Percentiles rank a stretch among this genome's conserved stretches.
phyloP scores from a whole-genome alignment of 2,888 invertebrate species.

The Brachynemurus nebulosus region DNA sequence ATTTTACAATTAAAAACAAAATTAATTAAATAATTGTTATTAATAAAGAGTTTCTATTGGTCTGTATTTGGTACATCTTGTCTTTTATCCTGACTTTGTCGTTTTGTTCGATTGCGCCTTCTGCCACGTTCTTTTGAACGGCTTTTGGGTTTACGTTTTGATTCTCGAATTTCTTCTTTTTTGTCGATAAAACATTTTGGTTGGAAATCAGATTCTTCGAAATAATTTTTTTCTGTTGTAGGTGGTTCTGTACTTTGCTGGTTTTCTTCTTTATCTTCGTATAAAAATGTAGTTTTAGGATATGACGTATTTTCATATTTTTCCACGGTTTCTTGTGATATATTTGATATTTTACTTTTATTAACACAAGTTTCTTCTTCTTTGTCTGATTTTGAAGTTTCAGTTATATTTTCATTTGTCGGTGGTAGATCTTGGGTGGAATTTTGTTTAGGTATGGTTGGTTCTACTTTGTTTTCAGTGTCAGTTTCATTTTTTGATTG shows the following conservation, averaged over 20 bases:
- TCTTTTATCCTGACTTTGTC: no score
- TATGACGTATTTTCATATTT: neutral
- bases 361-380: neutral
- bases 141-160: neutral
- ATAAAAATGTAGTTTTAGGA: no score
- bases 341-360: neutral
- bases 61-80: neutral
- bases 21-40: neutral
- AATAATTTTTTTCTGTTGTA: no score
- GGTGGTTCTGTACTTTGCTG: no score
- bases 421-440: no score
- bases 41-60: neutral
- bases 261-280: no score
- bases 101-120: neutral
- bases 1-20: slow-evolving; percentile 6
- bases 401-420: neutral
- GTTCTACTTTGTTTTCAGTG: neutral
- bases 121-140: neutral
- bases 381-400: neutral
- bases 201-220: neutral
- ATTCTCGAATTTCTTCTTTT: slow-evolving; percentile 1
- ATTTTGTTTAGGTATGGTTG: no score
- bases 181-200: neutral
- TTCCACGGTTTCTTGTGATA: neutral
- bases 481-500: no score